phyloP scores from a whole-genome alignment of 1,140 invertebrate species.

The Frieseomelitta varia region DNA sequence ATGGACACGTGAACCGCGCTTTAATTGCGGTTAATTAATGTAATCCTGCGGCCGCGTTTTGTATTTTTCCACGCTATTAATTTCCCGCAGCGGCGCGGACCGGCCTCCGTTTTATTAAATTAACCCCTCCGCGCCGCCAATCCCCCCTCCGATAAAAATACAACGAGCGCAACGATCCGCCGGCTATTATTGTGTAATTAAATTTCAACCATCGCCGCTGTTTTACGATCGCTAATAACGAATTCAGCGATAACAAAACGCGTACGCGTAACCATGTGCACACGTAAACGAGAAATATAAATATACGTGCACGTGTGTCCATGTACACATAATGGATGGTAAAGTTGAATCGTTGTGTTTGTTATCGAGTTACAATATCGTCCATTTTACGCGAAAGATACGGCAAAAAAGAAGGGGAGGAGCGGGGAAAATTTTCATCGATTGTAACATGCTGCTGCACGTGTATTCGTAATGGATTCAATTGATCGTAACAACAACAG shows the following conservation, averaged over 20 bases:
- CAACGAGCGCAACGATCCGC: not conserved
- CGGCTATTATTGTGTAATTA: conserved; percentile 39
- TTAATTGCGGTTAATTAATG: conserved; percentile 48
- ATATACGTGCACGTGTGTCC: not conserved
- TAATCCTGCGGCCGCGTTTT: conserved; percentile 17
- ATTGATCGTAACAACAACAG: too few species aligned
- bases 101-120: conserved; percentile 35
- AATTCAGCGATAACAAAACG: not conserved
- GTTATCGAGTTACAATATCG: not conserved
- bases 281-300: not conserved
- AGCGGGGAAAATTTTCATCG: not conserved
- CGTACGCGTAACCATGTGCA: not conserved
- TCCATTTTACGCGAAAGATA: not conserved
- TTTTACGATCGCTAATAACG: conserved; percentile 28
- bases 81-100: not conserved
- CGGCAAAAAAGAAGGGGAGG: too few species aligned
- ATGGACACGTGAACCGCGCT: not conserved
- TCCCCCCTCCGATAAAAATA: conserved; percentile 15
- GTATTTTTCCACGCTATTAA: conserved; percentile 41
- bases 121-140: not conserved
- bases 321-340: too few species aligned
- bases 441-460: not conserved
- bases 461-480: too few species aligned
- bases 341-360: too few species aligned
- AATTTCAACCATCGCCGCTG: conserved; percentile 11